A percentile compares a stretch with the other conserved stretches of the same genome.
Evolutionary conservation across 2,113 vertebrate genomes (phyloP).

Genomic region (Saiga tatarica): DNA sequence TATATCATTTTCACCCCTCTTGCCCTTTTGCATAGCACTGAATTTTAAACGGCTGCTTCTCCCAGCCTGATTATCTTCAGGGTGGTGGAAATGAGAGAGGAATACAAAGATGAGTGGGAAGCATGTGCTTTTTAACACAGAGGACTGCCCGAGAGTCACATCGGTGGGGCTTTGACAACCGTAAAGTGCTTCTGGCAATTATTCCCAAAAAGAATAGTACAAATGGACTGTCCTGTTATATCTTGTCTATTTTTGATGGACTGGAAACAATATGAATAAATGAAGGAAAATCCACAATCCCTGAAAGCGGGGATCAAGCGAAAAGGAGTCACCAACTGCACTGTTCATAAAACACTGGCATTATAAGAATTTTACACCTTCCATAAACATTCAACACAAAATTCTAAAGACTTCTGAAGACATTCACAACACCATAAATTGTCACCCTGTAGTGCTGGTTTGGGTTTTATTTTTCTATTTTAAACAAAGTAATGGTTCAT

Average conservation of each 20-base stretch:
- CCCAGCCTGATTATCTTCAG: conserved; percentile 51
- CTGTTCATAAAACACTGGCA: conserved; percentile 68
- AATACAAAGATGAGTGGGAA: conserved; percentile 54
- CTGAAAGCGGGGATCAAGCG: conserved; percentile 46
- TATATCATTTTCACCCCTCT: conserved; percentile 64
- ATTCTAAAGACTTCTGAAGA: conserved; percentile 52
- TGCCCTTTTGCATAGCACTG: conserved; percentile 60
- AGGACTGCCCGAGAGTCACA: conserved; percentile 29
- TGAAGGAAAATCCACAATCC: conserved; percentile 61
- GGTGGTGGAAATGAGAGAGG: conserved; percentile 36
- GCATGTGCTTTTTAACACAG: background rate
- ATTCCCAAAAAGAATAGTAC: conserved; percentile 36
- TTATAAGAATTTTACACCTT: conserved; percentile 67
- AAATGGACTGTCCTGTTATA: conserved; percentile 62
- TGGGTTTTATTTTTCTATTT: conserved; percentile 73
- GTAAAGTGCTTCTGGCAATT: conserved; percentile 52
- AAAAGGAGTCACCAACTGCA: conserved; percentile 29
- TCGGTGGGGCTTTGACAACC: background rate
- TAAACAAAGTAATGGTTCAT: conserved; percentile 67
- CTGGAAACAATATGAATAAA: conserved; percentile 73
- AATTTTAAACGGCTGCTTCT: conserved; percentile 67
- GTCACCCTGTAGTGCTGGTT: conserved; percentile 24
- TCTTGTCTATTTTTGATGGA: conserved; percentile 69
- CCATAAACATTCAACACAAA: conserved; percentile 68
- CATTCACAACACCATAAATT: conserved; percentile 55